These are phyloP conservation scores for Leucopsar rothschildi DNA, from an alignment of 2,113 vertebrate species.

Conservation along the genomic window DNA sequence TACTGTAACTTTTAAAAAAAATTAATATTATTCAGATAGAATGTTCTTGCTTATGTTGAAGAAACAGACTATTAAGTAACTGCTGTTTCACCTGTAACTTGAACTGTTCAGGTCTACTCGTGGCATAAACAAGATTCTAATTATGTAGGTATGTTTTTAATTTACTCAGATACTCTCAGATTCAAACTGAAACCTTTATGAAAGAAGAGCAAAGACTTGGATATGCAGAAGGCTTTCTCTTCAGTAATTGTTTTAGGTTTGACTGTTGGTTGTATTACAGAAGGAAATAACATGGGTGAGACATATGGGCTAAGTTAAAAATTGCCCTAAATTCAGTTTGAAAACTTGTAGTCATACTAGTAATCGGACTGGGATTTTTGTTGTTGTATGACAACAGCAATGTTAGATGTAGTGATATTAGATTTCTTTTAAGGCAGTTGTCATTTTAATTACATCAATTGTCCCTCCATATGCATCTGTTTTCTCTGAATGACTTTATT, in stretches of 20 bases:
- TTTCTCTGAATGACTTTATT: background rate
- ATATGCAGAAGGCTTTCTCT: background rate
- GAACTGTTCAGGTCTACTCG: background rate
- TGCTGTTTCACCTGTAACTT: background rate
- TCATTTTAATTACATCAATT: background rate
- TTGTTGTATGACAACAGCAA: background rate
- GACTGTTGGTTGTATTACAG: background rate
- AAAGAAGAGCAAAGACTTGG: background rate
- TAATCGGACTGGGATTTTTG: background rate
- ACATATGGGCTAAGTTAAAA: background rate
- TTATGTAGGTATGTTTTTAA: background rate
- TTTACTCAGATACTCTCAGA: background rate
- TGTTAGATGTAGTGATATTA: background rate
- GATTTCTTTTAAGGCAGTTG: background rate
- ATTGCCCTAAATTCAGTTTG: background rate
- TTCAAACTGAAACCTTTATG: background rate
- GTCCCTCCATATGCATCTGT: background rate
- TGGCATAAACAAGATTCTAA: background rate
- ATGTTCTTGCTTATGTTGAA: background rate
- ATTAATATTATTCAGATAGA: background rate
- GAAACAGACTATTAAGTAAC: background rate
- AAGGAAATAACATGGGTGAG: background rate
- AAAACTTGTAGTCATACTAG: background rate
- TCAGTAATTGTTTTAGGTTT: background rate
- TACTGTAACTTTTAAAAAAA: background rate